Evolutionary conservation across 2,113 vertebrate species (phyloP), one percentile per base, ranked within the genome.

Genomic region (Laterallus jamaicensis): DNA sequence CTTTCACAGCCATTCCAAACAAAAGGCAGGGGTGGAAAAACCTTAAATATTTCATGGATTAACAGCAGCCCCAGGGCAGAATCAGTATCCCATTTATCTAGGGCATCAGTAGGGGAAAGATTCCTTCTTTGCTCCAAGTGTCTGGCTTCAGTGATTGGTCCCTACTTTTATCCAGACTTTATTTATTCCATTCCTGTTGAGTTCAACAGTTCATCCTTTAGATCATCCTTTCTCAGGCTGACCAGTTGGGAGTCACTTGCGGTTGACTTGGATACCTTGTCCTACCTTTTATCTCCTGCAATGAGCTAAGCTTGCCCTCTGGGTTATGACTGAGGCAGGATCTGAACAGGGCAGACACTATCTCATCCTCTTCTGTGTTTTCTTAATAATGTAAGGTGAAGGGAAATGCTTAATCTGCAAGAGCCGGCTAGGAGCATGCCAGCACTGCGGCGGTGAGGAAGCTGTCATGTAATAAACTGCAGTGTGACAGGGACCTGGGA

Each of bases 121-220:
- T 66, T 60, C 32, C 32, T 62, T 56, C 20, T 82, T 86, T 76
- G 54, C 54, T 84, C 25, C 26, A 42, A 56, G 32, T 82, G 54
- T 32, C 25, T 55, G 68, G 17, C 70, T 90, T 86, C 77, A 85
- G 42, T 50, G 50, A 74, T 37, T 77, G 42, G 40, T 81, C 82
- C 37, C 12, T 70, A 26, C 37, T 88, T 94, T 83, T 31, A 47
- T 20, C 50, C 19, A 74, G 25, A 42, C 24, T 4, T 28, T 71
- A 54, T 84, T 88, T 90, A 10, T 68, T 86, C 68, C 59, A 83
- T 86, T 90, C 64, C 55, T 73, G 10, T 62, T 55, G 60, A 78
- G 91, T 67, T 96, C 83, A 92, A 40, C 52, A 86, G 83, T 91
- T 95, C 93, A 84, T 84, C 32, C 35, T 71, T 95, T 49, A 67